These are phyloP conservation scores for Lasioglossum baleicum DNA, from an alignment of 1,140 invertebrate species.

Conservation along the genomic window DNA sequence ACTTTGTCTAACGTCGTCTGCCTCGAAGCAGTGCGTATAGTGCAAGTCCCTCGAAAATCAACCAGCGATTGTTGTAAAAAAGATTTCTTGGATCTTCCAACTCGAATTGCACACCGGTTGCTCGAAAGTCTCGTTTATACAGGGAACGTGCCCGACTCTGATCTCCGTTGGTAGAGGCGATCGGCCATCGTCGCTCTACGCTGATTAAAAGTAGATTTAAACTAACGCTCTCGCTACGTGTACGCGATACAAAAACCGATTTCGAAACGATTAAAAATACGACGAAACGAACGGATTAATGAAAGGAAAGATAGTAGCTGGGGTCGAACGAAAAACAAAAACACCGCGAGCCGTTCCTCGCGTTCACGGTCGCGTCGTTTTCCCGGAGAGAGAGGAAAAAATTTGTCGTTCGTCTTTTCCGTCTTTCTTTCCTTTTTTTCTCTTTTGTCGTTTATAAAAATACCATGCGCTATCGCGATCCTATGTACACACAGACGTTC, in stretches of 20 bases:
- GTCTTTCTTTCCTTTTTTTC: neutral
- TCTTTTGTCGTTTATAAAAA: slow-evolving; percentile 53
- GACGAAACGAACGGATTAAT: neutral
- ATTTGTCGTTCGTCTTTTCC: slow-evolving; percentile 16
- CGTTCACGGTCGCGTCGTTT: slow-evolving; percentile 17
- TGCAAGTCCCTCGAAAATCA: too few species aligned
- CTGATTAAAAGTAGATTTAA: slow-evolving; percentile 9
- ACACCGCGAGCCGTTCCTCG: slow-evolving; percentile 19
- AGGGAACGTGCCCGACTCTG: too few species aligned
- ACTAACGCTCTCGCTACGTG: slow-evolving; percentile 25
- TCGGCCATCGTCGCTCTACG: slow-evolving; percentile 7
- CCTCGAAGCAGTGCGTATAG: too few species aligned
- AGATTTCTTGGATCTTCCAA: too few species aligned
- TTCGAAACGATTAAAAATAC: slow-evolving; percentile 13
- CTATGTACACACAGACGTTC: slow-evolving; percentile 53
- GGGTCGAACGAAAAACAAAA: neutral
- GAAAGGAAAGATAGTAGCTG: neutral
- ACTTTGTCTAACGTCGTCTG: too few species aligned
- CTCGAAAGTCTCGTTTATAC: too few species aligned
- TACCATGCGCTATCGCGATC: slow-evolving; percentile 53
- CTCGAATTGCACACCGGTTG: too few species aligned
- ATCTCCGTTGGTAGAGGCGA: slow-evolving; percentile 25
- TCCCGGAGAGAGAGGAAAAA: neutral
- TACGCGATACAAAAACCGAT: slow-evolving; percentile 1
- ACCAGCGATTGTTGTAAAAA: too few species aligned